These are phyloP conservation scores for Pentalonia nigronervosa DNA, from an alignment of 1,140 invertebrate species.

Conservation along the genomic window DNA sequence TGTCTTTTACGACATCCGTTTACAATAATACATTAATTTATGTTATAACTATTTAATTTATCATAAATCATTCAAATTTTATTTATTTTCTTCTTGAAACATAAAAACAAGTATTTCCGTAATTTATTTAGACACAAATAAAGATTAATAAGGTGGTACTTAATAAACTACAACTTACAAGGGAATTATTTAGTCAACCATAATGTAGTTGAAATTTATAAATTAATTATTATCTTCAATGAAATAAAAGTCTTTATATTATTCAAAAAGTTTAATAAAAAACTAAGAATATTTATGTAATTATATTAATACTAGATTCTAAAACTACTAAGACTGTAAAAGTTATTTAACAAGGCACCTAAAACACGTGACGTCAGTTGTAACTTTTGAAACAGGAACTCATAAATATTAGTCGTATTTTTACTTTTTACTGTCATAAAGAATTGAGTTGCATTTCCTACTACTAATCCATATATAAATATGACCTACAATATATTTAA, in stretches of 20 bases:
- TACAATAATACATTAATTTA: slow-evolving; percentile 4
- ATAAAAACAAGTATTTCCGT: background rate
- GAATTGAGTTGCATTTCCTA: background rate
- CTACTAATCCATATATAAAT: background rate
- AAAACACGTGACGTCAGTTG: background rate
- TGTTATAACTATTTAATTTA: background rate
- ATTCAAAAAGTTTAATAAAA: background rate
- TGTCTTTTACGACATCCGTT: slow-evolving; percentile 6
- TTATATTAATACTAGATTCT: background rate
- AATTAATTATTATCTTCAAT: background rate
- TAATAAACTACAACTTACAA: background rate
- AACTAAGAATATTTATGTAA: background rate
- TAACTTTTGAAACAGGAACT: background rate
- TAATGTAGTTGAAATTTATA: background rate
- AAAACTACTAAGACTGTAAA: background rate
- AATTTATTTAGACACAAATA: background rate
- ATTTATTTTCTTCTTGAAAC: background rate
- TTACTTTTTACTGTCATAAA: background rate
- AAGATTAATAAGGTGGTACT: background rate
- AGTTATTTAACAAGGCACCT: background rate
- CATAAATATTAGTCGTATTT: background rate
- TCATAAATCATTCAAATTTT: slow-evolving; percentile 3
- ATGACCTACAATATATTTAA: background rate
- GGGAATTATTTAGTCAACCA: background rate
- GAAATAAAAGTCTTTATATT: background rate